Evolutionary conservation across 2,888 invertebrate species (phyloP).

Genomic region (Holacanthella duospinosa): DNA sequence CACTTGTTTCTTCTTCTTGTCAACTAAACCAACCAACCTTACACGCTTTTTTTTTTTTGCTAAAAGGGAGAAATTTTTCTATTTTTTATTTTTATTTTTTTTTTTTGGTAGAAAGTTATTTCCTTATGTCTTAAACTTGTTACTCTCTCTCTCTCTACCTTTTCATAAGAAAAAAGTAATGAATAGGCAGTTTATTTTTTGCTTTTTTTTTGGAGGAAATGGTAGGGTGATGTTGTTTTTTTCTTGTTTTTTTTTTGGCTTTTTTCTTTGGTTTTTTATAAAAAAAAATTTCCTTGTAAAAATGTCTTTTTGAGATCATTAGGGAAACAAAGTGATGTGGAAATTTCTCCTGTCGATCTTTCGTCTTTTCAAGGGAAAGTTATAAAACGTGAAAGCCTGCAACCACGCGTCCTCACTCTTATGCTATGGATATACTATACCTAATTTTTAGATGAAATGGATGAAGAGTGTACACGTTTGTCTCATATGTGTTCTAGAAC

Average conservation of each 20-base stretch:
- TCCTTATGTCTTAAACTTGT: not conserved
- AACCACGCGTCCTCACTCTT: not conserved
- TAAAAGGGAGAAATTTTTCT: not conserved
- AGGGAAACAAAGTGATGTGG: not conserved
- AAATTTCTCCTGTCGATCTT: not conserved
- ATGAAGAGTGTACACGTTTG: no score
- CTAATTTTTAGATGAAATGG: no score
- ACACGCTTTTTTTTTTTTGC: not conserved
- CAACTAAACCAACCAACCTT: not conserved
- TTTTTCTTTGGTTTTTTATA: no score
- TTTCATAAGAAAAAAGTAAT: not conserved
- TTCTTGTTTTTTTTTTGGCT: no score
- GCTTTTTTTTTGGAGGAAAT: no score
- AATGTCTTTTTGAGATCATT: no score
- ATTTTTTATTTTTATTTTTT: not conserved
- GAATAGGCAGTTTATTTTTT: no score
- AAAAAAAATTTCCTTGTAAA: no score
- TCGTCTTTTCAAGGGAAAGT: no score
- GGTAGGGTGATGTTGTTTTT: no score
- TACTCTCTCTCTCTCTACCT: not conserved
- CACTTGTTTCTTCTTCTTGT: not conserved
- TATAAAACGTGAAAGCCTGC: not conserved
- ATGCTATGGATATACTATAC: no score
- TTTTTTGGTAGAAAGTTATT: not conserved
- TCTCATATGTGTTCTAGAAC: no score